Percentiles rank a stretch among this genome's conserved stretches.
Conservation (phyloP, 2,888 invertebrate species). For the Spodoptera littoralis region DNA sequence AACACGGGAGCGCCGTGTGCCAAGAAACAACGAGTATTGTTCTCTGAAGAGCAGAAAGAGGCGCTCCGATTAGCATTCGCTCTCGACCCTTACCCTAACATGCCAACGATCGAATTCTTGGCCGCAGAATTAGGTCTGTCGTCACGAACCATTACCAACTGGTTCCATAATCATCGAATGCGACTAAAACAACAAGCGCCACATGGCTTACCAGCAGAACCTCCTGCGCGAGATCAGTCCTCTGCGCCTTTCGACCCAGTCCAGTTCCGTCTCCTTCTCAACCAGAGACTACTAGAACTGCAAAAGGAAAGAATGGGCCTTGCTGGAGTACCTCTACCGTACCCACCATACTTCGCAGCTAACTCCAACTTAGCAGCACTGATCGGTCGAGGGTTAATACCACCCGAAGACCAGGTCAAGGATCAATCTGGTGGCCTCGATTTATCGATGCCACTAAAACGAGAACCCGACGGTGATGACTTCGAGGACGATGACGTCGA, state of each 20-base stretch:
- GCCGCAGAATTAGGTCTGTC: conserved; percentile 97
- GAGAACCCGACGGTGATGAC: conserved; percentile 93
- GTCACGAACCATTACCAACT: conserved; percentile 98
- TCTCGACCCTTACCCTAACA: conserved; percentile 98
- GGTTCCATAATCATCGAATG: conserved; percentile 99
- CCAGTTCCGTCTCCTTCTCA: conserved; percentile 95
- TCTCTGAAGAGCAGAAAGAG: conserved; percentile 99
- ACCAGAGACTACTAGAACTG: conserved; percentile 95
- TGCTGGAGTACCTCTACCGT: conserved; percentile 92
- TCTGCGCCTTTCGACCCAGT: conserved; percentile 96
- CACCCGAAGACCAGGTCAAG: conserved; percentile 90
- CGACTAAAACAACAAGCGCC: conserved; percentile 97
- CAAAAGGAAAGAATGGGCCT: conserved; percentile 95
- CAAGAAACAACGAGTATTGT: conserved; percentile 98
- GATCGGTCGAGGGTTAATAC: conserved; percentile 91
- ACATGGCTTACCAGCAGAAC: conserved; percentile 92
- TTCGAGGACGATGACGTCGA: conserved; percentile 94
- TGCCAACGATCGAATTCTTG: conserved; percentile 98
- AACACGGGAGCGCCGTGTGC: conserved; percentile 93
- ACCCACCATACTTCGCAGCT: conserved; percentile 93
- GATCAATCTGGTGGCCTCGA: conserved; percentile 96
- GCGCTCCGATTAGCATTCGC: conserved; percentile 97
- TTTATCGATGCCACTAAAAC: conserved; percentile 95
- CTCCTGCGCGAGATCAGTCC: conserved; percentile 92
- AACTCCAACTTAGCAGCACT: conserved; percentile 93